Evolutionary conservation across 2,113 vertebrate species (phyloP).

Genomic region (Phalacrocorax carbo): DNA sequence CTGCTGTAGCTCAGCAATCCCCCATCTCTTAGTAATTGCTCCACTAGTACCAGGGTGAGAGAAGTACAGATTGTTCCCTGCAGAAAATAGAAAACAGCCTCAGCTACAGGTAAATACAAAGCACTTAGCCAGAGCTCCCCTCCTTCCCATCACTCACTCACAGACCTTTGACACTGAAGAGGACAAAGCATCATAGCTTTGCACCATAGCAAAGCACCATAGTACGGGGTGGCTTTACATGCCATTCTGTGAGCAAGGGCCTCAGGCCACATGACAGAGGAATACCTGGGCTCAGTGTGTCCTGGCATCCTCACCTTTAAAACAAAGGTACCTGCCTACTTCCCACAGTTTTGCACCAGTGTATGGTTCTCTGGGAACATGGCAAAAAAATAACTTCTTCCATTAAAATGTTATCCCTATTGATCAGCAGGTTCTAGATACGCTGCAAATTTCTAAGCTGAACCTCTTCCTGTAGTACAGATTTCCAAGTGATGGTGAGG

Average conservation of each 20-base stretch:
- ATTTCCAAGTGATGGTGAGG: neutral
- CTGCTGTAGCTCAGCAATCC: neutral
- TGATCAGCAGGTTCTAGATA: neutral
- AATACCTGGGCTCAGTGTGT: neutral
- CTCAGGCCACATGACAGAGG: neutral
- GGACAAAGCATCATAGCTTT: neutral
- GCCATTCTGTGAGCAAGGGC: neutral
- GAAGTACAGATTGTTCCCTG: neutral
- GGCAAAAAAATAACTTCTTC: neutral
- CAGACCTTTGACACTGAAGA: neutral
- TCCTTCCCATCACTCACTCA: neutral
- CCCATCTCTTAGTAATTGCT: neutral
- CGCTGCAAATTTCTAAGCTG: neutral
- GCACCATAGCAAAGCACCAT: neutral
- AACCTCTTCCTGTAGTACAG: neutral
- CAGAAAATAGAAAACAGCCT: neutral
- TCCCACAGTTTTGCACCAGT: neutral
- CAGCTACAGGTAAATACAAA: neutral
- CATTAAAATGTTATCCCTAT: neutral
- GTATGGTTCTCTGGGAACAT: neutral
- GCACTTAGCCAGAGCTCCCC: neutral
- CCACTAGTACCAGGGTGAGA: neutral
- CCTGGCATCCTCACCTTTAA: neutral
- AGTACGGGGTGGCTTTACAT: neutral
- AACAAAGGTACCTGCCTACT: neutral